Base-by-base conservation (phyloP, 1,140 invertebrate species). In the Brachionus sp. region DNA sequence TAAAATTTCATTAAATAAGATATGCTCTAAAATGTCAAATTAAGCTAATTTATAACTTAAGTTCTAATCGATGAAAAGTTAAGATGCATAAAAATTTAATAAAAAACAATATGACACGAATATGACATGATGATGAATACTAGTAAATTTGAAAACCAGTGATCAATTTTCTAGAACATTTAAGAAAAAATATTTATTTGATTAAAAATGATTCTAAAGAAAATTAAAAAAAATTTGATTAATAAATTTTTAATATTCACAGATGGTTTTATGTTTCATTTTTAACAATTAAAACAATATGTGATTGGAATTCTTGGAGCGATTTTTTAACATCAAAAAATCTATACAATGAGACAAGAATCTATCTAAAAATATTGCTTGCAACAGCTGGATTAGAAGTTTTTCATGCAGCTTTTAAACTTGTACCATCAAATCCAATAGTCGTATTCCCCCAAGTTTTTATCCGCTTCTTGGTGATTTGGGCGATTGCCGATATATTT, bases 311-410 rank as follows among this genome's bases (percentile, higher is more conserved):
- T 23, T 46, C 70, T 46, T 46, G 44, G 44, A 46, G 44, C 5
- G 70, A 75, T 39, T 23, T 25, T 3, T 12, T 75, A 4, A 23
- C 44, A 23, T 75, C 70, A n/a, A 75, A 75, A 75, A 75, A 75
- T 75, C 29, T 75, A 4, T 75, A 75, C 23, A 10, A 12, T 12
- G 42, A 46, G 10, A 75, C 42, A 10, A 12, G 50, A 57, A 16
- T 10, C 35, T 37, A 29, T n/a, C 16, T 80, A 10, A 57, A 80
- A 44, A 42, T 80, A 3, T 66, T 80, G 25, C 95, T 97, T 90
- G 95, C 95, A 89, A 94, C 93, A 83, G 95, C 95, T 82, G 87
- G 95, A 84, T 89, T 97, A 77, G 95, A 97, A 92, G 93, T 94
- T 90, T 53, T 97, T 0, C 94, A 98, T 89, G 92, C 94, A 37